These are phyloP conservation scores for Glyphotaelius pellucidus DNA, from an alignment of 2,888 invertebrate species.

Conservation along the genomic window DNA sequence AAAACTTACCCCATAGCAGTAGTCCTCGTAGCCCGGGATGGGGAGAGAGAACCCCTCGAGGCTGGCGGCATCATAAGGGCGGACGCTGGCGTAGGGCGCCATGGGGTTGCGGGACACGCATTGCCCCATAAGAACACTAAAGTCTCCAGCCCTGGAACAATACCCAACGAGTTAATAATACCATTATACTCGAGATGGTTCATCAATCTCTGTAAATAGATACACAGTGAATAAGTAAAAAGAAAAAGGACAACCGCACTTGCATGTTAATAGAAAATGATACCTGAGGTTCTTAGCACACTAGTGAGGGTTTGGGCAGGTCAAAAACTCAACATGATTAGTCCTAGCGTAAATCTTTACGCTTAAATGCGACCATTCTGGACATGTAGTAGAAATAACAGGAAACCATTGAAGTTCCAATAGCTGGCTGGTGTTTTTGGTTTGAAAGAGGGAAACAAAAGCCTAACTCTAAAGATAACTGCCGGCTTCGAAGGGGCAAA, in stretches of 20 bases:
- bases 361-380: no score
- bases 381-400: no score
- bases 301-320: neutral
- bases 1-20: conserved; percentile 61
- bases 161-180: neutral
- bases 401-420: no score
- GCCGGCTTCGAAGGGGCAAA: no score
- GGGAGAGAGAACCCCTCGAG: conserved; percentile 66
- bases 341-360: neutral
- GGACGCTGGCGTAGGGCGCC: conserved; percentile 74
- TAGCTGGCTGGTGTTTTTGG: no score
- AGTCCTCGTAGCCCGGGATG: conserved; percentile 55
- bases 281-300: neutral
- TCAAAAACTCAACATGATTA: neutral
- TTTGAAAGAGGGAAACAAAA: neutral
- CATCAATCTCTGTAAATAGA: neutral
- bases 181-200: neutral
- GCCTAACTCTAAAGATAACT: neutral
- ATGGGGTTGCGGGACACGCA: conserved; percentile 83
- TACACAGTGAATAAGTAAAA: no score
- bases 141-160: conserved; percentile 23
- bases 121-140: conserved; percentile 82
- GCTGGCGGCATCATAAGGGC: conserved; percentile 75
- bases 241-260: neutral
- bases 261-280: neutral